phyloP scores from a whole-genome alignment of 1,140 invertebrate species.

The Saccostrea cuccullata region DNA sequence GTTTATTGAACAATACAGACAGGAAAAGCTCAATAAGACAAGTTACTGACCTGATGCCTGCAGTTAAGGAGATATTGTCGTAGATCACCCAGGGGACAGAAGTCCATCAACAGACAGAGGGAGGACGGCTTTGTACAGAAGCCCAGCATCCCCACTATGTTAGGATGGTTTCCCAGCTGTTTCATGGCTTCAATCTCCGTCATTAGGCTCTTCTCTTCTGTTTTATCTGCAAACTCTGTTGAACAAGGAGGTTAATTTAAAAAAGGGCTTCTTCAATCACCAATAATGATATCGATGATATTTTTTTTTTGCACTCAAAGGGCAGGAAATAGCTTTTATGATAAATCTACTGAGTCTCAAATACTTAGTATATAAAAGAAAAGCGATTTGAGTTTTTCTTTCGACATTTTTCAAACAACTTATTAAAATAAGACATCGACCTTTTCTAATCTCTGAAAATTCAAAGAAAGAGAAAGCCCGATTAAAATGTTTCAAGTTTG shows the following conservation, averaged over 20 bases:
- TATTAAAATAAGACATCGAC: no score
- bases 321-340: no score
- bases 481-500: no score
- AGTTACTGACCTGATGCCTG: conserved; percentile 9
- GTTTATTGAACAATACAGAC: neutral
- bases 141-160: conserved; percentile 75
- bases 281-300: no score
- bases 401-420: no score
- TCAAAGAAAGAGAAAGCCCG: no score
- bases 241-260: neutral
- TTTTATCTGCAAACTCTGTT: conserved; percentile 34
- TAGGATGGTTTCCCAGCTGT: conserved; percentile 70
- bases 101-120: conserved; percentile 90
- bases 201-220: conserved; percentile 69
- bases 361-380: no score
- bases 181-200: conserved; percentile 76
- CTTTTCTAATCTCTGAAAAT: no score
- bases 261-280: no score
- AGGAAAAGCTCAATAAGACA: neutral
- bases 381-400: no score
- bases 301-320: no score
- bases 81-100: conserved; percentile 93
- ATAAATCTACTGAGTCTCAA: no score
- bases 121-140: conserved; percentile 67
- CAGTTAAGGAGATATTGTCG: conserved; percentile 87